Base-by-base conservation (phyloP, 1,140 invertebrate species). In the Heliconius hermathena region DNA sequence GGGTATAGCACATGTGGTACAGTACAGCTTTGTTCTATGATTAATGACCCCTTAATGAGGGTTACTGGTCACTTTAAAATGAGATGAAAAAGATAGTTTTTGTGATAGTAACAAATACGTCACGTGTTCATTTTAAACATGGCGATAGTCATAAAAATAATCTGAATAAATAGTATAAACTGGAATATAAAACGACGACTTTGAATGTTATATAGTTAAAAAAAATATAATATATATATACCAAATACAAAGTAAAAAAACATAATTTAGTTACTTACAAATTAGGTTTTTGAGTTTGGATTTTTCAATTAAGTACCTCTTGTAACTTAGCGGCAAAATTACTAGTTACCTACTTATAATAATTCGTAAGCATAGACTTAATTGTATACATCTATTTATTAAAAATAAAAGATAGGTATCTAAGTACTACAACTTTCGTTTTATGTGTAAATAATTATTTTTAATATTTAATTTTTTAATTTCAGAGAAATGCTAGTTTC, bases 401-500 rank as follows among this genome's bases (percentile, higher is more conserved):
- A 22, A 57, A n/a, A n/a, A 57, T 2, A 20, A 52, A 57, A 5
- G 20, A 6, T 52, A 52, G 18, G 41, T 13, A 46, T 20, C 16
- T 52, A 20, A 18, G 5, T 18, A 16, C 13, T 20, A 52, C 41
- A 33, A 33, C 4, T 33, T 41, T 13, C 20, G 0, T 52, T 20
- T 52, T 52, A 52, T 52, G 4, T 52, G 41, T 52, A 20, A 20
- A 52, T 52, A 20, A 52, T 52, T 20, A 52, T n/a, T 57, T 57
- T 57, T 22, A 57, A 66, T 22, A 13, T 41, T 66, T n/a, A 13
- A 36, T 52, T 74, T 79, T 76, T 85, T 87, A 78, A 73, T 91
- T 91, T 77, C 90, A 94, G 93, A 38, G 93, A 94, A 81, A 93
- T 94, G 87, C 76, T 94, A 8, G 91, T 94, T 13, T 89, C 91